Evolutionary conservation across 35 echinoderm and acorn worm genomes (phyloP).

Genomic region (Heliocidaris tuberculata): DNA sequence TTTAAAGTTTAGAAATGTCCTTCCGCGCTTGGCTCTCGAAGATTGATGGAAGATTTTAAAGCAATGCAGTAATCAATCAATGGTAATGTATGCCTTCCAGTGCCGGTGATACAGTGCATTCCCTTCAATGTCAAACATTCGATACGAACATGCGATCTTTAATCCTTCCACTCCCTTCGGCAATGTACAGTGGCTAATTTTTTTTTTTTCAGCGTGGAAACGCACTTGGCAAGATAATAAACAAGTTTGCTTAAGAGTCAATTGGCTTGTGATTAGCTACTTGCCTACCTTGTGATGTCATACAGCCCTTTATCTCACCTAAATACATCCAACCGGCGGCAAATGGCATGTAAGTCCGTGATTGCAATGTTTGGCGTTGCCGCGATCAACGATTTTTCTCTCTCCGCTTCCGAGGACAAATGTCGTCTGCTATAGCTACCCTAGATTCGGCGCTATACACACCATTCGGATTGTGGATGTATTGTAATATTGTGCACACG

Average conservation of each 20-base stretch:
- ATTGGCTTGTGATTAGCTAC: background rate
- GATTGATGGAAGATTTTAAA: slow-evolving; percentile 4
- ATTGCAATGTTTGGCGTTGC: background rate
- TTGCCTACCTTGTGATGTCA: background rate
- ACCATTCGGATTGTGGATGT: background rate
- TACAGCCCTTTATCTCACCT: background rate
- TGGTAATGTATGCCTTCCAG: background rate
- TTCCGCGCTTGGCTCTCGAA: background rate
- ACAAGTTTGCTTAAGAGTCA: background rate
- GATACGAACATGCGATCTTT: background rate
- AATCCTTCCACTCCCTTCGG: background rate
- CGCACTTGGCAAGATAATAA: background rate
- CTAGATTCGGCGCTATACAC: background rate
- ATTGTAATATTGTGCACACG: background rate
- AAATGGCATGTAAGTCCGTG: background rate
- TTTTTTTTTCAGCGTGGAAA: background rate
- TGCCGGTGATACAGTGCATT: background rate
- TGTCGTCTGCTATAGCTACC: background rate
- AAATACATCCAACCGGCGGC: slow-evolving; percentile 7
- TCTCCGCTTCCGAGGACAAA: slow-evolving; percentile 1
- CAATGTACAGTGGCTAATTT: background rate
- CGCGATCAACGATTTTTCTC: background rate
- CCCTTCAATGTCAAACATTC: background rate
- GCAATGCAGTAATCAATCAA: background rate
- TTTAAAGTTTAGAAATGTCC: background rate